Conservation (phyloP, 2,888 invertebrate species). For the Kuschelorhynchus macadamiae region DNA sequence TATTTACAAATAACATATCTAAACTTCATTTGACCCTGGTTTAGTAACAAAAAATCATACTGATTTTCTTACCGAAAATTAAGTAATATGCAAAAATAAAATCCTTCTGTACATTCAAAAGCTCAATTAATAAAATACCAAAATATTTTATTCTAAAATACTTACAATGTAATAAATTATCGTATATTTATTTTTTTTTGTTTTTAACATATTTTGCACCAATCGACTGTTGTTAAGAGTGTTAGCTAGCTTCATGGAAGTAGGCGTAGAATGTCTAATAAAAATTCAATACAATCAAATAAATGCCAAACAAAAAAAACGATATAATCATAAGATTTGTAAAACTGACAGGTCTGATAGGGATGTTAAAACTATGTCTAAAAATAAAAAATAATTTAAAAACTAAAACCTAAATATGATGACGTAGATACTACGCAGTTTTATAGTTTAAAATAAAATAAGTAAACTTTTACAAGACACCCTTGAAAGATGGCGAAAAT, state of each 20-base stretch:
- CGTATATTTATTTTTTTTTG: slow-evolving; percentile 21
- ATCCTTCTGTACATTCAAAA: slow-evolving; percentile 54
- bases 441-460: slow-evolving; percentile 22
- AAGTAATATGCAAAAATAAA: slow-evolving; percentile 57
- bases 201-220: slow-evolving; percentile 3
- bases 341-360: no score
- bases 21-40: slow-evolving; percentile 47
- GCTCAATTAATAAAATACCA: slow-evolving; percentile 54
- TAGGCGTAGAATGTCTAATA: slow-evolving; percentile 5
- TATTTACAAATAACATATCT: slow-evolving; percentile 47
- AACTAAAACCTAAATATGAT: neutral
- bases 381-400: slow-evolving; percentile 12
- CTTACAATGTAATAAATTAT: slow-evolving; percentile 21
- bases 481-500: neutral
- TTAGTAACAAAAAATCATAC: slow-evolving; percentile 30
- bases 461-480: no score
- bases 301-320: neutral
- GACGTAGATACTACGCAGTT: slow-evolving; percentile 46
- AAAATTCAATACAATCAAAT: neutral
- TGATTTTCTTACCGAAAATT: slow-evolving; percentile 13
- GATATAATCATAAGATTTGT: no score
- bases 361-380: neutral
- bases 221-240: neutral
- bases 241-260: neutral
- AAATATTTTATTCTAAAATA: slow-evolving; percentile 34